phyloP scores from a whole-genome alignment of 2,888 invertebrate species.

The Mystacides longicornis region DNA sequence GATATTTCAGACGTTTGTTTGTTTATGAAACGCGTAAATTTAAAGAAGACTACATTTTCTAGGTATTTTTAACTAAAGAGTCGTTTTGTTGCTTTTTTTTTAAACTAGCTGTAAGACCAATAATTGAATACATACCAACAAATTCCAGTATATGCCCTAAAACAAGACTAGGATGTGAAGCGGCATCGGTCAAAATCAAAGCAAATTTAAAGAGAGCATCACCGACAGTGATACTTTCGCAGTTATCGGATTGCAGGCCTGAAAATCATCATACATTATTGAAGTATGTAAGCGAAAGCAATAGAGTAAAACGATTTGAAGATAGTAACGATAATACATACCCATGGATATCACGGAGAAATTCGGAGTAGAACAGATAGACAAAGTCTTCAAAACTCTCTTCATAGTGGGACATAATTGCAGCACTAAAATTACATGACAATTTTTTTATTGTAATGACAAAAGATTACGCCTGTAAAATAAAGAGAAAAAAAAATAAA shows the following conservation, averaged over 20 bases:
- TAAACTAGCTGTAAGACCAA: background rate
- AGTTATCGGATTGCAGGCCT: constrained; percentile 22
- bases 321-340: background rate
- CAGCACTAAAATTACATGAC: constrained; percentile 46
- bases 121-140: constrained; percentile 42
- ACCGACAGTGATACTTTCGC: constrained; percentile 68
- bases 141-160: constrained; percentile 72
- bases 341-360: constrained; percentile 53
- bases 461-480: background rate
- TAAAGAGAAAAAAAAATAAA: background rate
- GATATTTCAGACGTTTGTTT: background rate
- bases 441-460: too few species aligned
- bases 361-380: constrained; percentile 65
- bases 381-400: constrained; percentile 70
- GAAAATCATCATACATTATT: constrained; percentile 30
- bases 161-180: constrained; percentile 67
- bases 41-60: too few species aligned
- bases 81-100: too few species aligned
- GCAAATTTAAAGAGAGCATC: constrained; percentile 85
- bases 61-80: too few species aligned
- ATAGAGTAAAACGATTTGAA: too few species aligned
- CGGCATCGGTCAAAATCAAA: constrained; percentile 65
- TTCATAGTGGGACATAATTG: constrained; percentile 77
- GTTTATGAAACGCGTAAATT: background rate
- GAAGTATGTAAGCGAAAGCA: background rate